These are phyloP conservation scores for Lepisosteus osseus DNA, from an alignment of 2,113 vertebrate species.

Conservation along the genomic window DNA sequence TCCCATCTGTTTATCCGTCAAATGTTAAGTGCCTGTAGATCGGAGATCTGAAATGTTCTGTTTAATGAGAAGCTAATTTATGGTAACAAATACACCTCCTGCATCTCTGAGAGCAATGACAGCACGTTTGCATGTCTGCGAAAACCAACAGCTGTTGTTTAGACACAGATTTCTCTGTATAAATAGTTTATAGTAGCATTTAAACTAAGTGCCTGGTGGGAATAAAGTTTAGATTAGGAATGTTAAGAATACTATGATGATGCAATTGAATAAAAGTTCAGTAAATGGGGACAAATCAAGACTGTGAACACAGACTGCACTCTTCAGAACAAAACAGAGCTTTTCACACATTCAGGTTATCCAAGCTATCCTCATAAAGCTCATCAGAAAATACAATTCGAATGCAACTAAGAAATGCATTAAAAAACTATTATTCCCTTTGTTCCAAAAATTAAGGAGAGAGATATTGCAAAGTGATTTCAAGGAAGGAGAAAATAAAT, in stretches of 20 bases:
- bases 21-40: too few relatives aligned
- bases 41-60: neutral
- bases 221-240: neutral
- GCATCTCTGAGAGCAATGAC: neutral
- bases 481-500: neutral
- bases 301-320: too few relatives aligned
- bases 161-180: conserved; percentile 43
- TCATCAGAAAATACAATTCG: too few relatives aligned
- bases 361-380: too few relatives aligned
- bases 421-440: too few relatives aligned
- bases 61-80: neutral
- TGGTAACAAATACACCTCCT: conserved; percentile 5
- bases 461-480: neutral
- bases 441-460: neutral
- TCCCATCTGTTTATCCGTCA: too few relatives aligned
- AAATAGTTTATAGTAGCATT: conserved; percentile 47
- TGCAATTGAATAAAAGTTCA: neutral
- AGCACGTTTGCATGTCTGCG: conserved; percentile 5
- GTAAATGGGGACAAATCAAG: conserved; percentile 1
- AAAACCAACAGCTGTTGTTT: conserved; percentile 28
- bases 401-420: too few relatives aligned
- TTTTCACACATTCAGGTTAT: too few relatives aligned
- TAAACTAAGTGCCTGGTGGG: conserved; percentile 9
- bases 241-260: neutral
- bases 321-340: too few relatives aligned